These are phyloP conservation scores for Stichopus chloronotus DNA, from an alignment of 35 echinoderm and acorn worm genomes.

Conservation along the genomic window DNA sequence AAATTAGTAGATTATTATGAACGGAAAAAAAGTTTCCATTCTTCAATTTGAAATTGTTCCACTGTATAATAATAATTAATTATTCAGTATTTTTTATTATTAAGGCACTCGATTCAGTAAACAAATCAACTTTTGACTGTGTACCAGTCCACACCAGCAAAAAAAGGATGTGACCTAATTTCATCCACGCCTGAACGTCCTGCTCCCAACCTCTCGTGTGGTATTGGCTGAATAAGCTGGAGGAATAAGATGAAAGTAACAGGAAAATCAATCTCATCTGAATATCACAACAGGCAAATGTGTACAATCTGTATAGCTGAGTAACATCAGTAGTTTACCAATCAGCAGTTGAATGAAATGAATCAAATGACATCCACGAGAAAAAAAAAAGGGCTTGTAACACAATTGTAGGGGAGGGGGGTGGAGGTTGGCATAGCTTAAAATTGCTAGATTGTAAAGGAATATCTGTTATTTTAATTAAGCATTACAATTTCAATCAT, in stretches of 20 bases:
- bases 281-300: too few relatives aligned
- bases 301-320: not conserved
- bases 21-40: too few relatives aligned
- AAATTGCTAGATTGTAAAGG: too few relatives aligned
- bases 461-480: too few relatives aligned
- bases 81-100: not conserved
- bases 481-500: too few relatives aligned
- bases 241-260: conserved; percentile 12
- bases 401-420: too few relatives aligned
- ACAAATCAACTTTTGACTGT: conserved; percentile 64
- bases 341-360: not conserved
- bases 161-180: conserved; percentile 92
- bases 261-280: not conserved
- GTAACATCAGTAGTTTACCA: not conserved
- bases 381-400: too few relatives aligned
- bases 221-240: conserved; percentile 81
- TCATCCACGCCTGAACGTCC: conserved; percentile 82
- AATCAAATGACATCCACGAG: not conserved
- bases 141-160: conserved; percentile 86
- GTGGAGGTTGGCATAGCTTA: too few relatives aligned
- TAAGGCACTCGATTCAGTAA: conserved; percentile 21
- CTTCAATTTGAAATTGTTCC: too few relatives aligned
- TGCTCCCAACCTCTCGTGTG: conserved; percentile 83
- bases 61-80: too few relatives aligned
- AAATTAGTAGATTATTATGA: too few relatives aligned